phyloP scores from a whole-genome alignment of 2,113 vertebrate genomes.

The Labrus mixtus region DNA sequence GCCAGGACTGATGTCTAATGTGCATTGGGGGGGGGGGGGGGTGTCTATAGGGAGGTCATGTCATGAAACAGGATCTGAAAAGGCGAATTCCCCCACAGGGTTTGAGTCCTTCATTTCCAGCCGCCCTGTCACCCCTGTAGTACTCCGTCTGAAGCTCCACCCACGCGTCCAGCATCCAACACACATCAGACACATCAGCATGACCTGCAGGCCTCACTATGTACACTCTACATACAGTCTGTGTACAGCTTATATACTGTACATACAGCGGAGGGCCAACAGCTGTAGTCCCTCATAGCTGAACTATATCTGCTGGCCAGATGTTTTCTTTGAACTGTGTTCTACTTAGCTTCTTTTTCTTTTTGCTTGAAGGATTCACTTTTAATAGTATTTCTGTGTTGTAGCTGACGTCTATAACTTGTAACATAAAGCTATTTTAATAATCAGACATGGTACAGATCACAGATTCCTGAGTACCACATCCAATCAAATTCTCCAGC shows the following conservation, averaged over 20 bases:
- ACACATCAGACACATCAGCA: conserved; percentile 15
- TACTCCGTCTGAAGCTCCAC: conserved; percentile 39
- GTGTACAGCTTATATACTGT: background rate
- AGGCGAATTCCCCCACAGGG: conserved; percentile 57
- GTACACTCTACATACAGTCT: background rate
- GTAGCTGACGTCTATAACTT: no score
- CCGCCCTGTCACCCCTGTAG: conserved; percentile 36
- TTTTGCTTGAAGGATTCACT: background rate
- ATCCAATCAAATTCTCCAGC: no score
- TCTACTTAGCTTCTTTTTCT: background rate
- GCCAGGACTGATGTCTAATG: conserved; percentile 46
- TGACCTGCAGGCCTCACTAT: conserved; percentile 5
- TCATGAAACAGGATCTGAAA: conserved; percentile 71
- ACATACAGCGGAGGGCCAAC: background rate
- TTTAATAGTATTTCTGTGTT: no score
- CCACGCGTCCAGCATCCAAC: conserved; percentile 32
- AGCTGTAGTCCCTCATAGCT: background rate
- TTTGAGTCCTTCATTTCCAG: conserved; percentile 40
- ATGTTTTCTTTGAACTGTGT: background rate
- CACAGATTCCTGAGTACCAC: no score
- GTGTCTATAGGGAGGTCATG: conserved; percentile 38
- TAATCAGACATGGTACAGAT: no score
- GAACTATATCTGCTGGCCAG: background rate
- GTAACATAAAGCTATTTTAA: no score
- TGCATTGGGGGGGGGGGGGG: conserved; percentile 5